Percentiles rank a stretch among this genome's conserved stretches.
Conservation (phyloP, 1,140 invertebrate species). For the Sycophaga agraensis region DNA sequence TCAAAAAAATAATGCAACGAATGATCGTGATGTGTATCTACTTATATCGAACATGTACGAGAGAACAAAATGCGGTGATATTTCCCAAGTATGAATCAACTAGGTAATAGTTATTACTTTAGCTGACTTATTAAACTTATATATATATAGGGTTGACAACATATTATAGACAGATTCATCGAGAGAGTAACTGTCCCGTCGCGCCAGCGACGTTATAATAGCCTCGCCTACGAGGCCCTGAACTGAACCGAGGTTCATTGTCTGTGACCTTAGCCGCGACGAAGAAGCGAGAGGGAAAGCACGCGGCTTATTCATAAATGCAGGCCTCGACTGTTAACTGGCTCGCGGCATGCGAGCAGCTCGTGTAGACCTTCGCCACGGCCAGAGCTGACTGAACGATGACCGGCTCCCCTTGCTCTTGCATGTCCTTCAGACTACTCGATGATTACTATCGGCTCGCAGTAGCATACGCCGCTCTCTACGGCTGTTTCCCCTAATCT, state of each 20-base stretch:
- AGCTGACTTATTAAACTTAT: too few relatives aligned
- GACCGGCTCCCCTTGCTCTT: slow-evolving; percentile 7
- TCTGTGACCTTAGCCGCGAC: slow-evolving; percentile 38
- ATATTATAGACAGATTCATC: background rate
- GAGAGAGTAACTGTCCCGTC: slow-evolving; percentile 4
- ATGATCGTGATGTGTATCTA: too few relatives aligned
- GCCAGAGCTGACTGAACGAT: slow-evolving; percentile 22
- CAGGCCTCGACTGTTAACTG: slow-evolving; percentile 42
- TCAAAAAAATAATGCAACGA: too few relatives aligned
- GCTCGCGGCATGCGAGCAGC: slow-evolving; percentile 38
- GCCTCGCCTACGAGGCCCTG: slow-evolving; percentile 22
- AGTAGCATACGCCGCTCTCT: too few relatives aligned
- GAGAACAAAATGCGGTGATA: too few relatives aligned
- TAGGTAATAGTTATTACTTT: too few relatives aligned
- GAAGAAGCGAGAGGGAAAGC: background rate
- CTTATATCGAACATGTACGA: too few relatives aligned
- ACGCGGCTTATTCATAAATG: slow-evolving; percentile 35
- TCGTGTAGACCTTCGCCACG: background rate
- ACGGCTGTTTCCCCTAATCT: background rate
- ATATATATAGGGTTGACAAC: too few relatives aligned
- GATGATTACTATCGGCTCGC: slow-evolving; percentile 2
- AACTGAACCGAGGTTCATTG: slow-evolving; percentile 43
- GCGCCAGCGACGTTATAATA: background rate
- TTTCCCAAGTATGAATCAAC: too few relatives aligned
- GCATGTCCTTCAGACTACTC: background rate